Base-by-base conservation (phyloP, 1,140 invertebrate species). In the Triops cancriformis region DNA sequence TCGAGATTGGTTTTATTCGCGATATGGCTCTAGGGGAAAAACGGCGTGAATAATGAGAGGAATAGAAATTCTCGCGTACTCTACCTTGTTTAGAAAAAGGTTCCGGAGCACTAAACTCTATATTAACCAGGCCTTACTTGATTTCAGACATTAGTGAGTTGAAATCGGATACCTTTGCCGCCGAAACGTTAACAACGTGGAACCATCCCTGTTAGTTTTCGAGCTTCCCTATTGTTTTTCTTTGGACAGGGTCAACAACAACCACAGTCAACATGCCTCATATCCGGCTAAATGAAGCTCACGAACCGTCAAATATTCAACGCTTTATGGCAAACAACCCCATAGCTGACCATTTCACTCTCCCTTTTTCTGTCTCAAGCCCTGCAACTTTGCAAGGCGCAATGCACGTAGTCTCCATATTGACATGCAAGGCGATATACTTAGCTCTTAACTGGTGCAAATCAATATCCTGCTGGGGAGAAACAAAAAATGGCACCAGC, bases 371-470 rank as follows among this genome's bases (percentile, higher is more conserved):
- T 37, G 31, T 37, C 31, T 37, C 14, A 64, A 23, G 0, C 14
- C 1, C 10, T 64, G 23, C 51, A 18, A 9, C 14, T 9, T 6
- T 3, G 5, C 51, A 11, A 64, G 51, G n/a, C 14, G n/a, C n/a
- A 64, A 64, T n/a, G 51, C 51, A 64, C 51, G 51, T 64, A 64
- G 51, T 64, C 51, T 64, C 51, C 10, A 64, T 64, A 64, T 64
- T 64, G 51, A 64, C 51, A 64, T 64, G 51, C 51, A 64, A 64
- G 18, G n/a, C 51, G 51, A 64, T 64, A 64, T 64, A 64, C 51
- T n/a, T 64, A 64, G 51, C 51, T 64, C 51, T 64, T 64, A n/a
- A 64, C 51, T 64, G 51, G 23, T 18, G 5, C 51, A 23, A 64
- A 64, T 64, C 51, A 64, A 64, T 64, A 64, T 64, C 43, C 23